Evolutionary conservation across 2,797 vertebrate genomes (phyloP).

Genomic region (Hippoglossus hippoglossus): DNA sequence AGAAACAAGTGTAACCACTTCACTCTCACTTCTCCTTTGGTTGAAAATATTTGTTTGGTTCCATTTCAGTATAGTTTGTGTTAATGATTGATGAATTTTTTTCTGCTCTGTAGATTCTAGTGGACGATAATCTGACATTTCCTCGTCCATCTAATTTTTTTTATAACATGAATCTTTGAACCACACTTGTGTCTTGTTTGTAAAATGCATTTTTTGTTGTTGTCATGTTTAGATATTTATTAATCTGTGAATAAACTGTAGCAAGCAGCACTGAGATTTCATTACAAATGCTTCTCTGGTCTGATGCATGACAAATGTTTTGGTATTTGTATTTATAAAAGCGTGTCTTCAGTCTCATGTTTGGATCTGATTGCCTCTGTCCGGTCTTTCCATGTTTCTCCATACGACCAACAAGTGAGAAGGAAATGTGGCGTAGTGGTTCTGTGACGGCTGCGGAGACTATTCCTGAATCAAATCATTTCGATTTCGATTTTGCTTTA

Average conservation of each 20-base stretch:
- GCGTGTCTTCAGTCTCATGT: not conserved
- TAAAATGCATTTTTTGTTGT: not conserved
- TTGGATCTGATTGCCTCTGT: not conserved
- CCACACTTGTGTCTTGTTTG: conserved; percentile 1
- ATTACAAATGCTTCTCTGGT: not conserved
- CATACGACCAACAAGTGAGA: not conserved
- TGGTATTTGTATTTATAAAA: not conserved
- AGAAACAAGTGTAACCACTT: too few relatives aligned
- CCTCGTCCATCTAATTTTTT: not conserved
- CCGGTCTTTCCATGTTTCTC: not conserved
- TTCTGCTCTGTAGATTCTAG: too few relatives aligned
- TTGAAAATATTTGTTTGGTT: not conserved
- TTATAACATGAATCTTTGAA: not conserved
- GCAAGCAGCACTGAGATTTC: not conserved
- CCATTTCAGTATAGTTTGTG: too few relatives aligned
- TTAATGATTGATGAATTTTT: too few relatives aligned
- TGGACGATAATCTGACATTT: not conserved
- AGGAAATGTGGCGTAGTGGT: not conserved
- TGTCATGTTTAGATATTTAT: not conserved
- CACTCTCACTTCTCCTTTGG: too few relatives aligned
- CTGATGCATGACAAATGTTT: not conserved
- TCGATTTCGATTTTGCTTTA: too few relatives aligned
- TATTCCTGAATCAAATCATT: not conserved
- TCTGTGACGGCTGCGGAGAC: not conserved
- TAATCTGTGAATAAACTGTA: not conserved